phyloP scores from a whole-genome alignment of 2,797 vertebrate genomes.

The Helarctos malayanus region DNA sequence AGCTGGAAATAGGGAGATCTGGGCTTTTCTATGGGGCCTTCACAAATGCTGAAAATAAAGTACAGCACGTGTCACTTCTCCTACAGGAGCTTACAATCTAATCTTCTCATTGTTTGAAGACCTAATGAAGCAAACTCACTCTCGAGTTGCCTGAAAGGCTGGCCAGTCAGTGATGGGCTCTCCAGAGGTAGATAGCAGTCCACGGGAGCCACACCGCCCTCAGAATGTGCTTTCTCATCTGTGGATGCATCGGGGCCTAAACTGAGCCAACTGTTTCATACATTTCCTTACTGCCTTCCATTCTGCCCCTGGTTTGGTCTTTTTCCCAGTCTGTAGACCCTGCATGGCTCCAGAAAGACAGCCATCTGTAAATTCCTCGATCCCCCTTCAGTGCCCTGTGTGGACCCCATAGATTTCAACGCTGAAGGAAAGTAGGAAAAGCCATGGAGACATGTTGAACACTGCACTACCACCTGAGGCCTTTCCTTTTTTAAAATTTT shows the following conservation, averaged over 20 bases:
- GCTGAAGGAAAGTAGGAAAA: background rate
- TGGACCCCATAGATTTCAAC: background rate
- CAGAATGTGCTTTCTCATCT: background rate
- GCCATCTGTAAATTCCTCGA: background rate
- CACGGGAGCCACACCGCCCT: background rate
- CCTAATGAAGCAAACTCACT: background rate
- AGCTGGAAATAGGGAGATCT: background rate
- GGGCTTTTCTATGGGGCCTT: background rate
- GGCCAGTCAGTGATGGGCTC: background rate
- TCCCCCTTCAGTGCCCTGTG: background rate
- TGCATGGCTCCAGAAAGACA: background rate
- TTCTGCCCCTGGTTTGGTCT: background rate
- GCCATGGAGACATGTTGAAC: background rate
- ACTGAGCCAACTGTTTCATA: background rate
- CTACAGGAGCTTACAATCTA: background rate
- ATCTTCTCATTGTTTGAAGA: background rate
- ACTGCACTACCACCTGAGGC: background rate
- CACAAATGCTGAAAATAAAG: background rate
- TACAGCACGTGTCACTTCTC: background rate
- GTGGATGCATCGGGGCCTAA: background rate
- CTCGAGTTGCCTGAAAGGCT: background rate
- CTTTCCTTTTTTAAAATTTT: conserved; percentile 36
- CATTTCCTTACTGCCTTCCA: background rate
- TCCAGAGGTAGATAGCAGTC: background rate
- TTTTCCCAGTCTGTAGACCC: background rate